These are phyloP conservation scores for Bombycilla garrulus DNA, from an alignment of 2,113 vertebrate genomes.

Conservation along the genomic window DNA sequence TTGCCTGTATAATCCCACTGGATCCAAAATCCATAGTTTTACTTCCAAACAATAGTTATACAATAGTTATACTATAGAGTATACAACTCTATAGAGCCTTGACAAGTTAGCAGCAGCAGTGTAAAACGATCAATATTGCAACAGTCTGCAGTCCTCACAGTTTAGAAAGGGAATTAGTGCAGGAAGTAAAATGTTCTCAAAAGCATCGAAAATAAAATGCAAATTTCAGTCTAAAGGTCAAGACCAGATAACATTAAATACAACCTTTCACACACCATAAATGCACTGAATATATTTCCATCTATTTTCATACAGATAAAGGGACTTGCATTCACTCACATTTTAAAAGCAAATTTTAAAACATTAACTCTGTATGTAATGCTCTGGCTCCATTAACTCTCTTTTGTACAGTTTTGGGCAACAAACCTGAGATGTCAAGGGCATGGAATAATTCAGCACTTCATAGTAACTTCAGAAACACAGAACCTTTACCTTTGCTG, in stretches of 20 bases:
- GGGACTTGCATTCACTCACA: not conserved
- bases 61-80: not conserved
- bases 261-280: slow-evolving; percentile 1
- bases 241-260: slow-evolving; percentile 36
- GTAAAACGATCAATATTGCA: not conserved
- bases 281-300: slow-evolving; percentile 46
- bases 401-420: not conserved
- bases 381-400: not conserved
- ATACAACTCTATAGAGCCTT: not conserved
- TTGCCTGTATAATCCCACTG: not conserved
- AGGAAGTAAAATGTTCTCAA: slow-evolving; percentile 13
- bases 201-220: slow-evolving; percentile 14
- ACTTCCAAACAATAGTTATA: not conserved
- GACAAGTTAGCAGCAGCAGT: not conserved
- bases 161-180: not conserved
- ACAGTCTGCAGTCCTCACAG: not conserved
- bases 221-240: slow-evolving; percentile 56
- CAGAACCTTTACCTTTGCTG: not conserved
- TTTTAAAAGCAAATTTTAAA: not conserved
- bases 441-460: not conserved
- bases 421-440: not conserved
- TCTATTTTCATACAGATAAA: slow-evolving; percentile 21
- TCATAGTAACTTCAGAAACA: not conserved
- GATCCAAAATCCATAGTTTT: not conserved
- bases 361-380: not conserved